Percentiles rank a stretch among this genome's conserved stretches.
Conservation (phyloP, 1,140 invertebrate genomes). For the Cylas formicarius region DNA sequence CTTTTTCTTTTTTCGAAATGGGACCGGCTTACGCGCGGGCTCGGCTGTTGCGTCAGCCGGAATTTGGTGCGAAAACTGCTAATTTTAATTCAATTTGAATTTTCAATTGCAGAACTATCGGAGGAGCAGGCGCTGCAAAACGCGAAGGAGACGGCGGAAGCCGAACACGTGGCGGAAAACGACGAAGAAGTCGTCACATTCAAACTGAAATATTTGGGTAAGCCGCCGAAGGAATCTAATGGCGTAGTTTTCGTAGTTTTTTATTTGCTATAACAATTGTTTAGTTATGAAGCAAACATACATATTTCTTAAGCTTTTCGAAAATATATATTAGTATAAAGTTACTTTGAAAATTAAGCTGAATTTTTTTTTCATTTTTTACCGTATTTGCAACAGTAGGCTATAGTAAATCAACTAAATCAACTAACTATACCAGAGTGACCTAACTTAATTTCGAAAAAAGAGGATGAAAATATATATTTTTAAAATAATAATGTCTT, state of each 20-base stretch:
- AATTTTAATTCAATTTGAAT: conserved; percentile 2
- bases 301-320: not conserved
- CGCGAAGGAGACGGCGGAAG: conserved; percentile 53
- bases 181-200: conserved; percentile 57
- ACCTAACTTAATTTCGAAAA: no score
- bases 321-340: not conserved
- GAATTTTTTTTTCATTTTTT: conserved; percentile 1
- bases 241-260: not conserved
- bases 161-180: conserved; percentile 48
- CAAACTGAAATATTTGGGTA: conserved; percentile 60
- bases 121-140: conserved; percentile 71
- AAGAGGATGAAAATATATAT: no score
- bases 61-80: not conserved
- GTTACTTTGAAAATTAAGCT: not conserved
- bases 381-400: not conserved
- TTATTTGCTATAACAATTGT: not conserved
- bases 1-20: conserved; percentile 10
- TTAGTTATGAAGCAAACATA: not conserved
- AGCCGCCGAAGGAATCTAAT: conserved; percentile 3
- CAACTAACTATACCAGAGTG: not conserved
- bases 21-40: not conserved
- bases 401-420: no score
- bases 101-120: conserved; percentile 57
- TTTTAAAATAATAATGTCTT: no score
- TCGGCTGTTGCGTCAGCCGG: no score